Evolutionary conservation across 2,888 invertebrate genomes (phyloP), one percentile per base, ranked within the genome.

Genomic region (Chouioia cunea): DNA sequence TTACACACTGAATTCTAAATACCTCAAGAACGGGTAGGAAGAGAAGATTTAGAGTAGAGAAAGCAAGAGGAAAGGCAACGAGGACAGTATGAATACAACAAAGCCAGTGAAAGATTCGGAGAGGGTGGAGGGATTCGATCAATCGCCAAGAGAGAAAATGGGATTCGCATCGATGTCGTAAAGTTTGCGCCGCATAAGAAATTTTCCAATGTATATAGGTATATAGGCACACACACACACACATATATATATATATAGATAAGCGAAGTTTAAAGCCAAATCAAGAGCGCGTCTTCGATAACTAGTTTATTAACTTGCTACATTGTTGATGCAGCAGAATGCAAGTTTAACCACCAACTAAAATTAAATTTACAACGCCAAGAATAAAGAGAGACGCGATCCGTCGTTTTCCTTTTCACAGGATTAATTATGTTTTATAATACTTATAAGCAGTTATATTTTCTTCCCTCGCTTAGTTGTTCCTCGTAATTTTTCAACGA

Each of bases 301-400:
- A 18, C 48, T 48, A 60, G 48, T 60, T 60, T 60, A 50, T 48
- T 60, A 60, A 60, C 60, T 60, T 36, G 16, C 48, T 47, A 59
- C 59, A 59, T 47, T 59, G 59, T 59, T 58, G 58, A 58, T 58
- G 46, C 20, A 22, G 8, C 23, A 1, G 15, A 10, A 46, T 22
- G 23, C 23, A 23, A n/a, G 27, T 6, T 27, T 6, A 36, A 36
- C 4, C 36, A 6, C 36, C 36, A 10, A 3, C 10, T 10, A 36
- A 10, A 36, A 60, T 60, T 60, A 60, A 60, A 15, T 58, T 15
- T 16, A 48, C 18, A 10, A 36, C 10, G 6, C 27, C 27, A 27
- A 6, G 4, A 12, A 36, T 48, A 47, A 47, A 60, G 48, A 60
- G 48, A 27, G 48, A 58, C 60, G 8, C 16, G 47, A 46, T 27